phyloP scores from a whole-genome alignment of 2,113 vertebrate species.

The Paramormyrops kingsleyae region DNA sequence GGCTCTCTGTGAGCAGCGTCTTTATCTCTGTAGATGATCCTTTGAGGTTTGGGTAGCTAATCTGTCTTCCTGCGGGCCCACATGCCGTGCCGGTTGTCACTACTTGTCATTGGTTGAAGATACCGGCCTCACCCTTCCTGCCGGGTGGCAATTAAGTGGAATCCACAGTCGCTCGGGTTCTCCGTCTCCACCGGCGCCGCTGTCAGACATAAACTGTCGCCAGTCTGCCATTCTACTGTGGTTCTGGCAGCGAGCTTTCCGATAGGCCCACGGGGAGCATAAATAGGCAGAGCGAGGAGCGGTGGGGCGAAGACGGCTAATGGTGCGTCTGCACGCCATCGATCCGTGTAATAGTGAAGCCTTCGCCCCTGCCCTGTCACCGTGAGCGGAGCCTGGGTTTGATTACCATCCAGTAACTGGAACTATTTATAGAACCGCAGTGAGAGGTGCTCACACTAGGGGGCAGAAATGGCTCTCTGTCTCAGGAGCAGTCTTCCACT shows the following conservation, averaged over 20 bases:
- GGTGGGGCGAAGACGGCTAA: background rate
- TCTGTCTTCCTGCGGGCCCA: background rate
- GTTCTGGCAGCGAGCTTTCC: background rate
- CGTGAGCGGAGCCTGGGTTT: background rate
- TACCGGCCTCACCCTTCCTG: background rate
- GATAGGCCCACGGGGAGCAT: background rate
- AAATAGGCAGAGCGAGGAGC: background rate
- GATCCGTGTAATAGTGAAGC: constrained; percentile 7
- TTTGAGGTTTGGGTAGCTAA: background rate
- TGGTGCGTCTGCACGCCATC: background rate
- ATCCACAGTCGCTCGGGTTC: background rate
- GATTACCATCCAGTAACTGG: constrained; percentile 1
- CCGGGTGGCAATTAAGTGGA: background rate
- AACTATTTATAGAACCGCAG: background rate
- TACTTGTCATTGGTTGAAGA: background rate
- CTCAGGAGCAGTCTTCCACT: background rate
- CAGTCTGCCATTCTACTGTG: background rate
- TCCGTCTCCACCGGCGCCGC: background rate
- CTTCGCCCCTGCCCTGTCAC: background rate
- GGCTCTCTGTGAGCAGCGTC: background rate
- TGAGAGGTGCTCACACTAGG: background rate
- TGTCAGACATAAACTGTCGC: background rate
- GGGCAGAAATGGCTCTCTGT: background rate
- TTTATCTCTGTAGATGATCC: background rate
- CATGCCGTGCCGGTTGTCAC: background rate